Conservation (phyloP, 2,888 invertebrate species). For the Reticulitermes lucifugus region DNA sequence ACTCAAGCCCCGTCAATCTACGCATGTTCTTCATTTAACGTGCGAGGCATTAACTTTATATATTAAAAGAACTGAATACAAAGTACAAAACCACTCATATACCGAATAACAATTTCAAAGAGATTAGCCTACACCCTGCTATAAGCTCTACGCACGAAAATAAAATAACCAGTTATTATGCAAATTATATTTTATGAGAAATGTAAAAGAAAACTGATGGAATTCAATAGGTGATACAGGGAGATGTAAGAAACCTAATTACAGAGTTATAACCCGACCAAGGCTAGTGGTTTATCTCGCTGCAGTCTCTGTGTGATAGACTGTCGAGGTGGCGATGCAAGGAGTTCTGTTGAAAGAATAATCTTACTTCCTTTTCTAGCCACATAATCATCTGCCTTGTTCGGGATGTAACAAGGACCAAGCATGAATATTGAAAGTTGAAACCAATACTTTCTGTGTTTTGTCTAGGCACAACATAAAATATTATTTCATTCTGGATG, state of each 20-base stretch:
- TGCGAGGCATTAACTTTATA: too few relatives aligned
- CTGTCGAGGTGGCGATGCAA: too few relatives aligned
- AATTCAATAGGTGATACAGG: neutral
- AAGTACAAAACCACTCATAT: neutral
- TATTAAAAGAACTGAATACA: neutral
- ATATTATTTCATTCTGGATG: neutral
- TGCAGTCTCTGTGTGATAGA: too few relatives aligned
- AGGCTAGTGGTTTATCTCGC: too few relatives aligned
- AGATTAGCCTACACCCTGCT: neutral
- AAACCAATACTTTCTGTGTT: neutral
- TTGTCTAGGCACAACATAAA: neutral
- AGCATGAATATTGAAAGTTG: too few relatives aligned
- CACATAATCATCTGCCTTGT: too few relatives aligned
- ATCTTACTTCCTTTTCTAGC: too few relatives aligned
- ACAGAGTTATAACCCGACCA: neutral
- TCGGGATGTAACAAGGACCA: too few relatives aligned
- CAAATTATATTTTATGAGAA: slow-evolving; percentile 5
- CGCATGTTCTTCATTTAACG: too few relatives aligned
- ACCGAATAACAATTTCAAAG: neutral
- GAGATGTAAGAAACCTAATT: neutral
- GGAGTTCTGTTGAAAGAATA: too few relatives aligned
- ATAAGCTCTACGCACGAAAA: neutral
- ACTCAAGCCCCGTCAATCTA: too few relatives aligned
- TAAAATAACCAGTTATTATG: neutral
- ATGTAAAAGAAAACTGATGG: neutral